Evolutionary conservation across 2,113 vertebrate genomes (phyloP).

Genomic region (Bambusicola thoracicus): DNA sequence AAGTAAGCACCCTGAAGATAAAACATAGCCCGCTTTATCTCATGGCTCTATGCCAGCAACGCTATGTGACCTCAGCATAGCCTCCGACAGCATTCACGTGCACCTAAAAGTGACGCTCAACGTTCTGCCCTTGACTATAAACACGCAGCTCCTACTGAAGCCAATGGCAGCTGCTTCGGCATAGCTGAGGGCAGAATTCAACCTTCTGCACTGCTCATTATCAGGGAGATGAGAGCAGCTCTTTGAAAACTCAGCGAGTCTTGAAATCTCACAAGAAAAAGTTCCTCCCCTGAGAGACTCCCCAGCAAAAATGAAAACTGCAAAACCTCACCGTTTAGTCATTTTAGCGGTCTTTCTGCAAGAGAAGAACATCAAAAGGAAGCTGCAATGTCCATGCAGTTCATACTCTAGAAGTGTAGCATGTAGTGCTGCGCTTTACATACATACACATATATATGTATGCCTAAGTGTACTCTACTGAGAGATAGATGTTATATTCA

Average conservation of each 20-base stretch:
- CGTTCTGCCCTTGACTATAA: background rate
- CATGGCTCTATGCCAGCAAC: background rate
- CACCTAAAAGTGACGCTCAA: background rate
- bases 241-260: background rate
- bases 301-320: background rate
- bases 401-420: rapidly evolving
- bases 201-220: background rate
- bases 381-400: background rate
- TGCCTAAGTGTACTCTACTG: background rate
- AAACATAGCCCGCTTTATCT: background rate
- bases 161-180: background rate
- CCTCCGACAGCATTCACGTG: background rate
- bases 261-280: background rate
- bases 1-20: background rate
- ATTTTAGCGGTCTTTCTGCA: background rate
- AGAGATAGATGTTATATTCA: background rate
- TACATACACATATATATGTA: background rate
- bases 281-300: background rate
- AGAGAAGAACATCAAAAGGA: background rate
- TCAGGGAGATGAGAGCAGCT: background rate
- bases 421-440: background rate
- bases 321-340: background rate
- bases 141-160: background rate
- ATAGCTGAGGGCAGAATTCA: constrained; percentile 24
- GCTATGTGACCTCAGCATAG: background rate